These are phyloP conservation scores for Andrena cerasifolii DNA, from an alignment of 1,140 invertebrate species.

Conservation along the genomic window DNA sequence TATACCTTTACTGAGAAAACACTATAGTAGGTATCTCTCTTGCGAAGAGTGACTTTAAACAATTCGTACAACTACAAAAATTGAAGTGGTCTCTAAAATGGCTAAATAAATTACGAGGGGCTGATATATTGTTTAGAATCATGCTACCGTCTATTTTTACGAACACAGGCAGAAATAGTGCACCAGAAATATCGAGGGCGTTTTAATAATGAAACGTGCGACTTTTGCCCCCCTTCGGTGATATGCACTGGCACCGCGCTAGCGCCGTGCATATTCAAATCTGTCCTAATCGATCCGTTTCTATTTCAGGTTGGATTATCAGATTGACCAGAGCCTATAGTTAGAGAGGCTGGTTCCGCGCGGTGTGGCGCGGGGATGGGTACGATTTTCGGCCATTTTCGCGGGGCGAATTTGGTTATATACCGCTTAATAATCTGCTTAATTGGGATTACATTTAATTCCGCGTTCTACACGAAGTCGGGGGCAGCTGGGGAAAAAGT, in stretches of 20 bases:
- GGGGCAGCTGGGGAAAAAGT: not conserved
- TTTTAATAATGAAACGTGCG: not conserved
- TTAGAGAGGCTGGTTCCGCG: slow-evolving; percentile 41
- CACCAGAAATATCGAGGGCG: not conserved
- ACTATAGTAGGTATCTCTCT: no score
- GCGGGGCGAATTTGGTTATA: slow-evolving; percentile 35
- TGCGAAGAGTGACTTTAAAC: no score
- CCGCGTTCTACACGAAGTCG: not conserved
- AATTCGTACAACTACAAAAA: no score
- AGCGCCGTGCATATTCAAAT: slow-evolving; percentile 54
- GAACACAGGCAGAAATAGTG: no score
- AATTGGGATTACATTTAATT: not conserved
- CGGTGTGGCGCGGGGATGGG: slow-evolving; percentile 34
- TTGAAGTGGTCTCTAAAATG: no score
- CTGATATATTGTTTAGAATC: no score
- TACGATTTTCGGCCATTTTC: slow-evolving; percentile 42
- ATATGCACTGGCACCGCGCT: not conserved
- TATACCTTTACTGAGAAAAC: no score
- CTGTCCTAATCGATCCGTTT: slow-evolving; percentile 50
- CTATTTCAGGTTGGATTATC: slow-evolving; percentile 48
- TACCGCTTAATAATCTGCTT: slow-evolving; percentile 4
- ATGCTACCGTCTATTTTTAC: no score
- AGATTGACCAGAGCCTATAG: slow-evolving; percentile 59
- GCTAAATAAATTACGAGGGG: no score
- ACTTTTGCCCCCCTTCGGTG: no score